These are phyloP conservation scores for Drosophila prolongata DNA, from an alignment of 2,888 invertebrate species.

Conservation along the genomic window DNA sequence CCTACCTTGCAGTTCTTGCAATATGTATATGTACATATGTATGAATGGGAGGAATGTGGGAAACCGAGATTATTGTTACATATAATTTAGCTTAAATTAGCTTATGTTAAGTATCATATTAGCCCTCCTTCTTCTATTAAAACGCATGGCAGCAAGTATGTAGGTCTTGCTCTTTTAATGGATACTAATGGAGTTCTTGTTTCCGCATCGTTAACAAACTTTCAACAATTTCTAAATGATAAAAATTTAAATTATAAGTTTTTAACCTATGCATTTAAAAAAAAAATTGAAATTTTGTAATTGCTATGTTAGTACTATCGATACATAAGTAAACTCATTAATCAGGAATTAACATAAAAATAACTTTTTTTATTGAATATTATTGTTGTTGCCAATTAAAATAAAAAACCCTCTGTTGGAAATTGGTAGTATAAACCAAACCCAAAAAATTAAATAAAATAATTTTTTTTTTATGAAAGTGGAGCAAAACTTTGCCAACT, in stretches of 20 bases:
- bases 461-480: background rate
- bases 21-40: too few species aligned
- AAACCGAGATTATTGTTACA: too few species aligned
- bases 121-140: background rate
- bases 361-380: too few species aligned
- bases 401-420: background rate
- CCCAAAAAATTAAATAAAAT: background rate
- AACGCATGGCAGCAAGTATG: background rate
- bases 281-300: background rate
- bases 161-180: background rate
- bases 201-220: background rate
- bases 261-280: background rate
- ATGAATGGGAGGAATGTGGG: too few species aligned
- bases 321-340: background rate
- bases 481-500: background rate
- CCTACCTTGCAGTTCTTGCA: too few species aligned
- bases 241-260: background rate
- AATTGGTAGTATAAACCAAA: background rate
- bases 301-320: background rate
- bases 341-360: background rate
- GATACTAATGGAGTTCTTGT: background rate
- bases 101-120: too few species aligned
- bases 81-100: too few species aligned
- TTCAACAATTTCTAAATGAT: background rate
- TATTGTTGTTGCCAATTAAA: too few species aligned